phyloP scores from a whole-genome alignment of 2,113 vertebrate species.

The Illadopsis cleaveri region DNA sequence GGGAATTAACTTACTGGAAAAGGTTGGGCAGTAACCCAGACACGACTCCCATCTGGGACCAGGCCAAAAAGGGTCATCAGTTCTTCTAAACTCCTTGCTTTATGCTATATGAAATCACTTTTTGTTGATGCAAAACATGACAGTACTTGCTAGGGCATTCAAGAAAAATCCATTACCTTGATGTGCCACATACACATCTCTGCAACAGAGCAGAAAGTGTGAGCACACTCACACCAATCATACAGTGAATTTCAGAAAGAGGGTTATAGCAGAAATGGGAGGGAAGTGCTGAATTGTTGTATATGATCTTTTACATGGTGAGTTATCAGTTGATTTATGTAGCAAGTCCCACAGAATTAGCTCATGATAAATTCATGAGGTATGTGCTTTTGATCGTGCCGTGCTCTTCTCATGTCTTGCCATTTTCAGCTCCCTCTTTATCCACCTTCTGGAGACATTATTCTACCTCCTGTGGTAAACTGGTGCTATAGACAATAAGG shows the following conservation, averaged over 20 bases:
- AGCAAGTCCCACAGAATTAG: constrained; percentile 15
- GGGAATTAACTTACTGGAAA: constrained; percentile 44
- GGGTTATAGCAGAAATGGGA: background rate
- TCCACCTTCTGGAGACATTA: background rate
- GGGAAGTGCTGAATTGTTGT: background rate
- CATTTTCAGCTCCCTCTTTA: background rate
- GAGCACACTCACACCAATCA: background rate
- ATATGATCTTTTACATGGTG: constrained; percentile 27
- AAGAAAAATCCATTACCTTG: constrained; percentile 27
- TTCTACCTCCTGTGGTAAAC: background rate
- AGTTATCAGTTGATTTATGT: constrained; percentile 35
- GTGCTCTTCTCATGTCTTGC: background rate
- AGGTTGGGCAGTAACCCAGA: constrained; percentile 22
- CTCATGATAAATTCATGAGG: constrained; percentile 53
- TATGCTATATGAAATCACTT: constrained; percentile 42
- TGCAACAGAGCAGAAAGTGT: background rate
- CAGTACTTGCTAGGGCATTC: constrained; percentile 12
- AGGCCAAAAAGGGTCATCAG: constrained; percentile 27
- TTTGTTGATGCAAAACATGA: constrained; percentile 46
- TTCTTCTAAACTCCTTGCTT: constrained; percentile 27
- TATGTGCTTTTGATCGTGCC: background rate
- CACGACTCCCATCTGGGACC: background rate
- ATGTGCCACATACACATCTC: background rate
- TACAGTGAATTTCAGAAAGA: background rate
- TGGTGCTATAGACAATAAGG: background rate